A percentile compares a stretch with the other conserved stretches of the same genome.
Evolutionary conservation across 2,113 vertebrate species (phyloP).

Genomic region (Pardalotus punctatus): DNA sequence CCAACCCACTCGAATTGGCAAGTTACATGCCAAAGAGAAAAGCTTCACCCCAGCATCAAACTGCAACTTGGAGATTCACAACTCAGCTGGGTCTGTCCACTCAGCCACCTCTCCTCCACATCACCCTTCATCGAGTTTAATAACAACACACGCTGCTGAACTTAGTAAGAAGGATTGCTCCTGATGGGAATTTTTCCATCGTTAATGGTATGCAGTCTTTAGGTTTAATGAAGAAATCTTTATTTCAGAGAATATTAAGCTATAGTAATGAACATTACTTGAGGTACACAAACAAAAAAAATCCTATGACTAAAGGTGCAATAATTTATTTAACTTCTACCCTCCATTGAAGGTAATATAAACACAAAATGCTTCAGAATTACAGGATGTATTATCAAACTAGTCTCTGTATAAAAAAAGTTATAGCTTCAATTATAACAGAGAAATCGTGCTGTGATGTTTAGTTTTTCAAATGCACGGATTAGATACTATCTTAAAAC

Average conservation of each 20-base stretch:
- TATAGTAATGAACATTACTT: conserved; percentile 50
- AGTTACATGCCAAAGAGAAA: not conserved
- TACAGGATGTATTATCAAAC: conserved; percentile 69
- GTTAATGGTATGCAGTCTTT: conserved; percentile 11
- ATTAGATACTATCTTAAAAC: conserved; percentile 56
- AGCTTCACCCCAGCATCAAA: not conserved
- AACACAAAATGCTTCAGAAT: conserved; percentile 66
- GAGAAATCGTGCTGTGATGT: conserved; percentile 45
- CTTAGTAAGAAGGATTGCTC: not conserved
- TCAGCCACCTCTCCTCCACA: not conserved
- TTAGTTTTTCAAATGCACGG: conserved; percentile 63
- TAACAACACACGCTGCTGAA: not conserved
- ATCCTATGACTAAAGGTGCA: conserved; percentile 61
- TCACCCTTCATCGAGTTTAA: not conserved
- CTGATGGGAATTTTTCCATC: not conserved
- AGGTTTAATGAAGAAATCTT: conserved; percentile 57
- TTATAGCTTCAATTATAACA: conserved; percentile 60
- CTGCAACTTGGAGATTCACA: not conserved
- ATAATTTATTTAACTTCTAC: conserved; percentile 74
- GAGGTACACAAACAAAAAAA: conserved; percentile 60
- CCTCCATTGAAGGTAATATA: conserved; percentile 68
- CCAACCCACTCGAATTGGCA: not conserved
- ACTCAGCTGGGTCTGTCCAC: not conserved
- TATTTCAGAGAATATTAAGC: conserved; percentile 49
- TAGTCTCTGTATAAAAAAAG: conserved; percentile 68